Conservation (phyloP, 2,797 vertebrate species). For the Sparus aurata region DNA sequence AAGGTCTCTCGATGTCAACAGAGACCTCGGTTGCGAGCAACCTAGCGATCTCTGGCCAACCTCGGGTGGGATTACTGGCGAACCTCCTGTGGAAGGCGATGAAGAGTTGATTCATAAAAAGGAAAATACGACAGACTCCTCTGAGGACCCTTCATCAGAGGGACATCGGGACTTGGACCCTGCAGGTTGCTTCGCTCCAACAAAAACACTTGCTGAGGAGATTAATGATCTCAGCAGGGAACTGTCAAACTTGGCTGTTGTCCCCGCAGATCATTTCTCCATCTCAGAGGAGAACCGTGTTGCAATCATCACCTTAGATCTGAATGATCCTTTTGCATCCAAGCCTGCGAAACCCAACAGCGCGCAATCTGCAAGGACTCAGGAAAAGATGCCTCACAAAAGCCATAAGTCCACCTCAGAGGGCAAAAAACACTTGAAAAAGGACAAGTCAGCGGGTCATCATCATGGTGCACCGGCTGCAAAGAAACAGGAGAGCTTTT, state of each 20-base stretch:
- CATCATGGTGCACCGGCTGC: constrained; percentile 57
- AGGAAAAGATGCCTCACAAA: constrained; percentile 82
- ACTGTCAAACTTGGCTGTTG: constrained; percentile 59
- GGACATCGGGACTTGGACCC: constrained; percentile 19
- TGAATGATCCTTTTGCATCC: constrained; percentile 69
- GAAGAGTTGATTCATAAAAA: constrained; percentile 44
- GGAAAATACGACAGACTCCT: constrained; percentile 29
- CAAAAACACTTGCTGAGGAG: constrained; percentile 45
- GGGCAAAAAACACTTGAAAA: constrained; percentile 75
- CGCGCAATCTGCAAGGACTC: constrained; percentile 15
- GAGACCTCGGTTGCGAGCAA: constrained; percentile 45
- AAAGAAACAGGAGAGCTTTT: constrained; percentile 73
- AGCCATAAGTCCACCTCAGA: constrained; percentile 69
- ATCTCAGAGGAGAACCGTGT: constrained; percentile 71
- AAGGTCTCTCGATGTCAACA: constrained; percentile 60
- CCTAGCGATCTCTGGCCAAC: constrained; percentile 29
- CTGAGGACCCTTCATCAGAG: constrained; percentile 36
- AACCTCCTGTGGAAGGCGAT: constrained; percentile 35
- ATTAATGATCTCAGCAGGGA: constrained; percentile 63
- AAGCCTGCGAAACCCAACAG: constrained; percentile 33
- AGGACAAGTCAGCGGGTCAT: constrained; percentile 72
- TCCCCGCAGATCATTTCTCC: constrained; percentile 63
- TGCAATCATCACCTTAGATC: constrained; percentile 79
- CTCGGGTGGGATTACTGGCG: constrained; percentile 48
- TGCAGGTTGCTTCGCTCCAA: constrained; percentile 15